Evolutionary conservation across 2,888 invertebrate genomes (phyloP), one percentile per base, ranked within the genome.

Genomic region (Falcaria lacertinaria): DNA sequence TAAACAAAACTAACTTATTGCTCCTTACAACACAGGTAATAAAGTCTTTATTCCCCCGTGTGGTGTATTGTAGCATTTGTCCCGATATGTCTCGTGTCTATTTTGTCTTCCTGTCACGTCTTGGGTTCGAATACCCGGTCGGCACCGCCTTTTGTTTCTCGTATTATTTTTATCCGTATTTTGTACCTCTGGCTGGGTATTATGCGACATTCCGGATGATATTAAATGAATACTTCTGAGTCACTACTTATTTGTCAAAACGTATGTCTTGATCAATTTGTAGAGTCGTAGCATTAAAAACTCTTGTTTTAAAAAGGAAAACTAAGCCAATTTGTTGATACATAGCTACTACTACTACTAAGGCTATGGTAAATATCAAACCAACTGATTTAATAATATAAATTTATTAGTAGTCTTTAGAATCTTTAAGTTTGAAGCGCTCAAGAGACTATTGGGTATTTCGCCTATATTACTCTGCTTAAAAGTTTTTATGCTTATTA

Each of bases 21-120:
- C 25, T 40, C 57, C 54, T 56, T 74, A 60, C 57, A 19, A 37
- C 16, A 15, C 11, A 4, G 5, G 15, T 0, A 1, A 43, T 73
- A 77, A 53, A 60, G 73, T 64, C 39, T 50, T 54, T 49, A 64
- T 64, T 74, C 42, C 52, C 45, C 49, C 57, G 65, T 15, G 38
- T 17, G 33, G 19, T 28, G 41, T 41, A 54, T 60, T 45, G 52
- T 63, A 28, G 28, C 11, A 28, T 28, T 28, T 11, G 28, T 28
- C 11, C 11, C 68, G 66, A 66, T 71, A 73, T 76, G 59, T 61
- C 52, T 53, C 62, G 57, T 19, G 6, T 28, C 28, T 28, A 66
- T 75, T 87, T 72, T 55, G 80, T 68, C 70, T 81, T 73, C 86
- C 42, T 46, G 60, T 85, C 87, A 87, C 87, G 87, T 87, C 48